phyloP scores from a whole-genome alignment of 2,113 vertebrate genomes.

The Gallinago jamesoni region DNA sequence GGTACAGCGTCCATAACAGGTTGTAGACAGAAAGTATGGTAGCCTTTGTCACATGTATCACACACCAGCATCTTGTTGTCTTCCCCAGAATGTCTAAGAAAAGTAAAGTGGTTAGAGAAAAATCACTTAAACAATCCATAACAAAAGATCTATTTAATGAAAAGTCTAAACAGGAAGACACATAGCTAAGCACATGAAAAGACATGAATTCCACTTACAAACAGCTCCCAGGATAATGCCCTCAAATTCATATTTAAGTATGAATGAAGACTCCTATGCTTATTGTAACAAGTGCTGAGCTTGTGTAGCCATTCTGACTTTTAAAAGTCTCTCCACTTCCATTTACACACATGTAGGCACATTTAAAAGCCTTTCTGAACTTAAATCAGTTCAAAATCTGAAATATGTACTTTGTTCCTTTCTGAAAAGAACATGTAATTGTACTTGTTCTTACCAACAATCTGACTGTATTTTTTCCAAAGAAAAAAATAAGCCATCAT shows the following conservation, averaged over 20 bases:
- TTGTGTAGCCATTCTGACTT: not conserved
- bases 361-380: not conserved
- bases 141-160: not conserved
- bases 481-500: not conserved
- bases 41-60: constrained; percentile 93
- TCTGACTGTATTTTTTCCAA: not conserved
- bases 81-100: constrained; percentile 85
- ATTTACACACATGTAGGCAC: rapidly evolving
- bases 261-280: not conserved
- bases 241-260: not conserved
- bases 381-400: not conserved
- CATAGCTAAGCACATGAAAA: not conserved
- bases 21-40: constrained; percentile 93
- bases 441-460: not conserved
- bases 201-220: not conserved
- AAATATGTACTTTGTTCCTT: not conserved
- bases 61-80: constrained; percentile 92
- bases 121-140: not conserved
- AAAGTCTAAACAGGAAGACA: not conserved
- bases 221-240: not conserved
- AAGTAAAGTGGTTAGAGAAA: constrained; percentile 31
- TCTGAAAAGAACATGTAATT: not conserved
- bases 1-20: constrained; percentile 89
- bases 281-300: not conserved
- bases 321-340: not conserved